phyloP scores from a whole-genome alignment of 1,140 invertebrate species.

The Drosophila arizonae region DNA sequence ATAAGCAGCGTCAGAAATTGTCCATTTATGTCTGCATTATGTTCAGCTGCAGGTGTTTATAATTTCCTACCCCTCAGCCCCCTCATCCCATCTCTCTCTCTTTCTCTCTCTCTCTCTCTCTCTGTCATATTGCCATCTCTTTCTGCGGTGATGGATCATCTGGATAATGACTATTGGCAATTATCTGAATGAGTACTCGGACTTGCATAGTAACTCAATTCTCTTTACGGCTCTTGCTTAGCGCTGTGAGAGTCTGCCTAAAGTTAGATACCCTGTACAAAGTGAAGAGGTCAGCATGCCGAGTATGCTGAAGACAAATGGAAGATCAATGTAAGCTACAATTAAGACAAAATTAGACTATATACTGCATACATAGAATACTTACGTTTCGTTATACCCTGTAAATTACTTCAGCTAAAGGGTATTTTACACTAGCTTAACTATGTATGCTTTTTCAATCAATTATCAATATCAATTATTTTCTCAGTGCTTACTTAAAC shows the following conservation, averaged over 20 bases:
- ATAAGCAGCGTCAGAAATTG: conserved; percentile 24
- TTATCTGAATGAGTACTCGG: conserved; percentile 28
- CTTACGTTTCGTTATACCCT: not conserved
- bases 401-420: not conserved
- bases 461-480: no score
- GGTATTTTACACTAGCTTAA: not conserved
- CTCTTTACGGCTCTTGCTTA: not conserved
- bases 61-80: not conserved
- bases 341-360: no score
- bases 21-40: conserved; percentile 26
- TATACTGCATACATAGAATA: no score
- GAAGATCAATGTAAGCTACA: no score
- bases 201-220: conserved; percentile 11
- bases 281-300: not conserved
- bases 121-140: not conserved
- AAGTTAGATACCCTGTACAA: not conserved
- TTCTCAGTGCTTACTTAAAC: no score
- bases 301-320: no score
- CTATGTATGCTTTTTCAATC: no score
- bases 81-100: no score
- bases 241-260: no score
- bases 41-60: conserved; percentile 7
- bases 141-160: conserved; percentile 22
- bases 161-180: conserved; percentile 36
- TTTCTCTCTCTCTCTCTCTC: no score